Base-by-base conservation (phyloP, 2,888 invertebrate species). In the Galeopsomyia nigrocyanea region DNA sequence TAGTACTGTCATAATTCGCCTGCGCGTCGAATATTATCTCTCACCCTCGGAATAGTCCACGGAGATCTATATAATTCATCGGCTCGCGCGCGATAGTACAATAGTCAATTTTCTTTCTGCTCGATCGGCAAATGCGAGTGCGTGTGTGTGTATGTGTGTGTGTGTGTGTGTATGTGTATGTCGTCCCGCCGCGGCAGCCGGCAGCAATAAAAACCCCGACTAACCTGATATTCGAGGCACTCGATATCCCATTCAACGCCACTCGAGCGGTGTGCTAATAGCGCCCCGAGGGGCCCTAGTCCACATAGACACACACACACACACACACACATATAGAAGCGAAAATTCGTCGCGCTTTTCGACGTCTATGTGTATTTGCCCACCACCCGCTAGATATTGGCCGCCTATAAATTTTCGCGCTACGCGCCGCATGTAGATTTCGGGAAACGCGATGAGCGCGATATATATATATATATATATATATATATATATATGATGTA, bases 51-150 rank as follows among this genome's bases (percentile, higher is more conserved):
- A 49, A 26, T 39, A 39, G 39, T 39, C 39, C 39, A 56, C 50
- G 22, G 14, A 17, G 13, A 31, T 53, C 39, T 63, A 63, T 67
- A 68, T 57, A 71, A 39, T 55, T 46, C 55, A 64, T 47, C 22
- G 39, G 31, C 53, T 9, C 39, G 53, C 19, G 31, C 14, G n/a
- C 61, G 17, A 31, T 3, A 39, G 39, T 39, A 75, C 75, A 71
- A 71, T 71, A 75, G 75, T 72, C 72, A 75, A 72, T 75, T 72
- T 70, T 72, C 71, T 74, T 76, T 76, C 75, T 76, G 75, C 75
- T 69, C 74, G 72, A 74, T 76, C 74, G 75, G 74, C 74, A 71
- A 76, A 76, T 74, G 73, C 70, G 68, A 68, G 70, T 69, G 26
- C 26, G 26, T 26, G 26, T 26, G 26, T 69, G 68, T n/a, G n/a